Base-by-base conservation (phyloP, 2,888 invertebrate genomes). In the Melieria picta region DNA sequence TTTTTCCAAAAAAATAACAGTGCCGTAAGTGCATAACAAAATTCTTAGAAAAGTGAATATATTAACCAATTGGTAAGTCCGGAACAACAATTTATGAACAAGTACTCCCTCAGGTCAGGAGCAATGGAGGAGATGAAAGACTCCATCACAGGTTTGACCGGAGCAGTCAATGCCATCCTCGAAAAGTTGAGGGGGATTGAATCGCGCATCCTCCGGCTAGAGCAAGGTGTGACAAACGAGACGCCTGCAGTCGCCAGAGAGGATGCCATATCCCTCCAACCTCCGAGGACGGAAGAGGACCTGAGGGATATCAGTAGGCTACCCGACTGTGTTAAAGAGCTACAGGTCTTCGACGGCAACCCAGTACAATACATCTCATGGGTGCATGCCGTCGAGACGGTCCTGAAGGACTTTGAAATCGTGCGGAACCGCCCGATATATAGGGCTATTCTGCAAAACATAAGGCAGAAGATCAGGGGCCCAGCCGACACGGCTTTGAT, bases 401-500 rank as follows among this genome's bases (percentile, higher is more conserved):
- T 76, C 30, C 43, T 74, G 50, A 50, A 64, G 42, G 65, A 75
- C 57, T 60, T 64, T 65, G 65, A 69, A 5, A 64, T 71, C 0
- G 64, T 75, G 9, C 69, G 62, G 47, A 30, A 52, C 57, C 71
- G 72, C 56, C 68, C 73, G 4, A 52, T 73, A 4, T 72, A 76
- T 47, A 63, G 70, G 1, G 67, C 75, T 1, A 76, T 77, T 9
- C 43, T 76, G 5, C 72, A 76, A 66, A 69, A 73, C 47, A 65
- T 77, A 11, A 50, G 74, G 1, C 74, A 75, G 43, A 74, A 76
- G 45, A 64, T 75, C 3, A 47, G 74, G 9, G 76, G 74, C 1
- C 48, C 58, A 10, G 76, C 75, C 1, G 74, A 76, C n/a, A 43
- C 74, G 1, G 72, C 77, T 42, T 45, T 76, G 11, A 47, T 75